Conservation (phyloP, 2,888 invertebrate genomes). For the Philaethria dido region DNA sequence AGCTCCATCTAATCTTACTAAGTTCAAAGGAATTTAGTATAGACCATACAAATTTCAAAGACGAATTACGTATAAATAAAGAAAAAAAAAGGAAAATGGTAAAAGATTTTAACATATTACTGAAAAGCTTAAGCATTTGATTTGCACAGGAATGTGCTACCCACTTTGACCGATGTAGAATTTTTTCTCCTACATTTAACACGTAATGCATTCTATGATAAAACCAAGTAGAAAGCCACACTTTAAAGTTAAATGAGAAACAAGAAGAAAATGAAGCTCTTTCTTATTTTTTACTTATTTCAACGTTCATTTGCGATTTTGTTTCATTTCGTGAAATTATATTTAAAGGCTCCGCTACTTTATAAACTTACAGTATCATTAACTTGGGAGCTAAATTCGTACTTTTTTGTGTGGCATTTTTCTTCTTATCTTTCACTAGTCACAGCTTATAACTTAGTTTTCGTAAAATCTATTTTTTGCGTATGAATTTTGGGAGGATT, state of each 20-base stretch:
- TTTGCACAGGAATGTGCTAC: not conserved
- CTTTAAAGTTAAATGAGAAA: conserved; percentile 15
- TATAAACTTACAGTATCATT: not conserved
- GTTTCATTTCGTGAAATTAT: conserved; percentile 15
- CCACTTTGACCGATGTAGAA: conserved; percentile 2
- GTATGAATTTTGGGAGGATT: no score
- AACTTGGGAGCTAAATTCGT: not conserved
- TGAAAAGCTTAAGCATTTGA: not conserved
- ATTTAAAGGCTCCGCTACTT: conserved; percentile 2
- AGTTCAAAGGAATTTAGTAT: not conserved
- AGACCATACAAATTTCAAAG: not conserved
- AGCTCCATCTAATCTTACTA: no score
- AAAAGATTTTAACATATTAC: not conserved
- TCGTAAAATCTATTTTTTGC: no score
- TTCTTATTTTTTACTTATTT: conserved; percentile 8
- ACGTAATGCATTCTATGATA: conserved; percentile 7
- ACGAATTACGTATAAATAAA: not conserved
- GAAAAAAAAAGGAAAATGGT: not conserved
- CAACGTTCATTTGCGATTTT: conserved; percentile 9
- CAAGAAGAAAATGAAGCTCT: conserved; percentile 14
- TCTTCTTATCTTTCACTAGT: not conserved
- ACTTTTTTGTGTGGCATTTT: not conserved
- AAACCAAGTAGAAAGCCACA: conserved; percentile 12
- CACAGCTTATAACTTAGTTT: no score
- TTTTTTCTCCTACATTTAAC: conserved; percentile 11